A percentile compares a stretch with the other conserved stretches of the same genome.
Evolutionary conservation across 2,797 vertebrate species (phyloP).

Genomic region (Phyllotis vaccarum): DNA sequence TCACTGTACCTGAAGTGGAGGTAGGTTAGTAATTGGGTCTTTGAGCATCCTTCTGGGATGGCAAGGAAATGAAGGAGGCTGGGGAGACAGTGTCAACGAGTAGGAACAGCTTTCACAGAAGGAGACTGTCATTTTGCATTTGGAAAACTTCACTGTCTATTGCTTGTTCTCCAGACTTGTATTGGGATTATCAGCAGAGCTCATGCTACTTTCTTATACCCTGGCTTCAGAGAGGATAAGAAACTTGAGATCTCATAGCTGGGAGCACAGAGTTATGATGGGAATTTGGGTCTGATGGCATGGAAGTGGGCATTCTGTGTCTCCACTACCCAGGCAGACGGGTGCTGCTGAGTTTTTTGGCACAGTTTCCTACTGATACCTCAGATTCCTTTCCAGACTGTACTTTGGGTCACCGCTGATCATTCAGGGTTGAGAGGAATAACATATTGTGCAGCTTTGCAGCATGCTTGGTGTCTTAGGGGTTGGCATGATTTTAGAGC

Average conservation of each 20-base stretch:
- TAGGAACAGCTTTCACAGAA: not conserved
- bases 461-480: not conserved
- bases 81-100: not conserved
- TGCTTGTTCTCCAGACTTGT: not conserved
- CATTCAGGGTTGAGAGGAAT: not conserved
- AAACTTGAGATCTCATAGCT: not conserved
- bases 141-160: not conserved
- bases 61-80: not conserved
- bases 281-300: not conserved
- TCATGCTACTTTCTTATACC: slow-evolving; percentile 20
- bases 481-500: slow-evolving; percentile 59
- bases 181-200: not conserved
- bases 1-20: not conserved
- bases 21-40: not conserved
- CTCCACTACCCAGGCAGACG: not conserved
- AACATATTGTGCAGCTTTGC: not conserved
- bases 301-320: not conserved
- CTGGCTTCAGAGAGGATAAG: slow-evolving; percentile 1
- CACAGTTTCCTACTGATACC: not conserved
- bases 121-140: not conserved
- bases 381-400: not conserved
- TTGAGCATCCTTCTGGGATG: not conserved
- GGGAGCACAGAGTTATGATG: not conserved
- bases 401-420: not conserved
- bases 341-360: not conserved